Evolutionary conservation across 2,113 vertebrate genomes (phyloP), one percentile per base, ranked within the genome.

Genomic region (Cisticola juncidis): DNA sequence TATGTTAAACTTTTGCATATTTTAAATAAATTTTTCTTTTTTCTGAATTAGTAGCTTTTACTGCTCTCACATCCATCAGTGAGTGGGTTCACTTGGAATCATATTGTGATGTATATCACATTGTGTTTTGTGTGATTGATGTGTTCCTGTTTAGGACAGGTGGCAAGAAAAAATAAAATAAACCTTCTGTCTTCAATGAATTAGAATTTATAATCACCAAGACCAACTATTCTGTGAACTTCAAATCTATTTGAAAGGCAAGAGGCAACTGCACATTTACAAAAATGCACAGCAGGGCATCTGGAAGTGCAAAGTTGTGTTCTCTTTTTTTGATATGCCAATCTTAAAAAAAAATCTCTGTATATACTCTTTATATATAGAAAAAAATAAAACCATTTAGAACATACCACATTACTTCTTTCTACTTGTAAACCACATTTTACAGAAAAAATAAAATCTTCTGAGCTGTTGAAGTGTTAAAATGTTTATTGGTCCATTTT

Each of bases 361-460:
- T n/a, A n/a, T n/a, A n/a, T n/a, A n/a, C 12, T 36, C 6, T 74
- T 0, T 48, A 1, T 29, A 7, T 23, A n/a, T 2, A 54, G 6
- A 44, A 70, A 61, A n/a, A 3, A 80, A 70, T 24, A 86, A 70
- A 89, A 26, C 1, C 5, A 53, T 53, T 86, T 83, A 26, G 33
- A 58, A 44, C 5, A 58, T 12, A 11, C 4, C 7, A 36, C 19
- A 38, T 6, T 9, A 58, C 54, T 54, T 9, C 2, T 50, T 91
- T 81, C n/a, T 54, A n/a, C 9, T 69, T 86, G 21, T 28, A 90
- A 86, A 50, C 0, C 9, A 38, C 9, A 50, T 74, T 73, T 83
- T 62, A 74, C 17, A 83, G 35, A 71, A 83, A 83, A 81, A 70
- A 8, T 12, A 42, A 77, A 76, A 31, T 6, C 19, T 71, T 74